phyloP scores from a whole-genome alignment of 2,888 invertebrate species.

The Sclerodermus sp. region DNA sequence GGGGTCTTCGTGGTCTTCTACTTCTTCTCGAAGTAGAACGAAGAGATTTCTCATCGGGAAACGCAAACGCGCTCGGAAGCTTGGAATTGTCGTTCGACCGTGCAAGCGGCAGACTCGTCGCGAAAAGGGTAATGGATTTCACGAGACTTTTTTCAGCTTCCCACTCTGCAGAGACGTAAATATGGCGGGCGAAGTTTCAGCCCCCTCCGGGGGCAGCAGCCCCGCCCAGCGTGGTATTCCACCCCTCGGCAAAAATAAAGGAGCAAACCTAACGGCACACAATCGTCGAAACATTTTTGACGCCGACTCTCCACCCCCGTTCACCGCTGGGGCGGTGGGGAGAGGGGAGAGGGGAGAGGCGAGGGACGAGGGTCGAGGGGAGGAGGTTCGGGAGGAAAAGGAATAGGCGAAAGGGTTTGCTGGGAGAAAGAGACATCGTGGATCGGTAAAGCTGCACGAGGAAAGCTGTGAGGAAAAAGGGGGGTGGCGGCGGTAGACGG shows the following conservation, averaged over 20 bases:
- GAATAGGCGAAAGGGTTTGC: slow-evolving; percentile 2
- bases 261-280: slow-evolving; percentile 50
- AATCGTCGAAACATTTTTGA: slow-evolving; percentile 52
- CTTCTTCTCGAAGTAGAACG: too few relatives aligned
- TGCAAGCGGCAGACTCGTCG: too few relatives aligned
- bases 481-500: too few relatives aligned
- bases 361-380: slow-evolving; percentile 10
- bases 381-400: slow-evolving; percentile 1
- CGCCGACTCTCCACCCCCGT: slow-evolving; percentile 23
- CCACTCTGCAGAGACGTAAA: slow-evolving; percentile 47
- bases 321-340: not conserved
- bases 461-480: too few relatives aligned
- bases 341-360: slow-evolving; percentile 1
- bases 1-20: too few relatives aligned
- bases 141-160: slow-evolving; percentile 29
- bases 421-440: slow-evolving; percentile 12
- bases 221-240: slow-evolving; percentile 48
- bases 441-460: slow-evolving; percentile 15
- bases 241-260: slow-evolving; percentile 48
- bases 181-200: slow-evolving; percentile 54
- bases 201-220: slow-evolving; percentile 42
- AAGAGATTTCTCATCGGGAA: too few relatives aligned
- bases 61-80: too few relatives aligned
- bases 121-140: too few relatives aligned
- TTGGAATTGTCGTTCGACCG: too few relatives aligned